Evolutionary conservation across 1,140 invertebrate genomes (phyloP), one percentile per base, ranked within the genome.

Genomic region (Frieseomelitta varia): DNA sequence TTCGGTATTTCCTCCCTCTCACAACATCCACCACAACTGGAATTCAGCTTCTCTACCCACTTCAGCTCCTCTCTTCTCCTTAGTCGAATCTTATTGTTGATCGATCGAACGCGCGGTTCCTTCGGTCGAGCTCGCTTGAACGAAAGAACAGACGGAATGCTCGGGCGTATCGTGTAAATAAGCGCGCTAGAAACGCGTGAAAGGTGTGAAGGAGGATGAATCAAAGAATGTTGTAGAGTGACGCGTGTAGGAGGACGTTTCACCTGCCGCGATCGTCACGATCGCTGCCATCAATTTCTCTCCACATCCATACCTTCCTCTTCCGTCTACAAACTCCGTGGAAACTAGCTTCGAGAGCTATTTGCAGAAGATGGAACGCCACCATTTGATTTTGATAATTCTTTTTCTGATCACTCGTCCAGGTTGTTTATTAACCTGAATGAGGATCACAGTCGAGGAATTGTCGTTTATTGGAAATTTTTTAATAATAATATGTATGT

Each of bases 111-210:
- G 61, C 34, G n/a, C 21, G 61, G 19, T 24, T 15, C 34, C 30
- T 47, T 71, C 85, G 87, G 30, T 75, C 71, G 47, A 69, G 39
- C 21, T n/a, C 10, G 63, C 71, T 81, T 15, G 74, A 61, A 51
- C 15, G 55, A 53, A 51, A 51, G 73, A 65, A 85, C 85, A 78
- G 79, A 84, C 69, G 58, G 80, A 77, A 80, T 86, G 58, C 74
- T 86, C 55, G 27, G 56, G 86, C 67, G 80, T 53, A 78, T 53
- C 79, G 72, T 88, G 87, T 89, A 89, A 88, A 88, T 88, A 89
- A 86, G 72, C 71, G 67, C 67, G 15, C 73, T 77, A 63, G 72
- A 55, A 69, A 76, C 71, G 79, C 63, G 39, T 47, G 39, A 68
- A 24, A 61, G 56, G 71, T 76, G 72, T 76, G 47, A 75, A 76